These are phyloP conservation scores for Callocephalon fimbriatum DNA, from an alignment of 2,113 vertebrate species.

Conservation along the genomic window DNA sequence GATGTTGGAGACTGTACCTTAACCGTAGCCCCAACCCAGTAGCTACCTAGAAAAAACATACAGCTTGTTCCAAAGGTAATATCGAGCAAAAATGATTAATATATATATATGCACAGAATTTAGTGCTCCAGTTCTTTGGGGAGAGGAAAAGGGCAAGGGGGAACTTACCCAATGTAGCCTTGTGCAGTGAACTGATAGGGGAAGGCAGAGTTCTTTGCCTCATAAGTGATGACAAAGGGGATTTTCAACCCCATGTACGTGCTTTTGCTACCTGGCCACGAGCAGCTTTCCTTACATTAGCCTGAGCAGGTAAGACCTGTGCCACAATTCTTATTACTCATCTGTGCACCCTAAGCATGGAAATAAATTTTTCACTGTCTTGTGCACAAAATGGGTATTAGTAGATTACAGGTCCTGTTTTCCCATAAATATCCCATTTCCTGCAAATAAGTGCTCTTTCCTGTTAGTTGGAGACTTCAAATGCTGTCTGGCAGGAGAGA, in stretches of 20 bases:
- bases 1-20: not conserved
- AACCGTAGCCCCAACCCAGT: not conserved
- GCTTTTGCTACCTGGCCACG: not conserved
- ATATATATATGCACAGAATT: not conserved
- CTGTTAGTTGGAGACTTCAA: not conserved
- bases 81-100: not conserved
- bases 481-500: not conserved
- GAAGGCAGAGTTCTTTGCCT: not conserved
- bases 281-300: not conserved
- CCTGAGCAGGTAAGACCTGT: not conserved
- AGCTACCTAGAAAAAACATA: not conserved
- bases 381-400: not conserved
- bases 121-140: not conserved
- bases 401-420: not conserved
- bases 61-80: not conserved
- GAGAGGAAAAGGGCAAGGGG: not conserved
- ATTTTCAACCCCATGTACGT: not conserved
- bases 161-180: rapidly evolving
- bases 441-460: not conserved
- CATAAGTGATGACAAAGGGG: not conserved
- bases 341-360: not conserved
- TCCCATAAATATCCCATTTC: not conserved
- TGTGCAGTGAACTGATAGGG: not conserved
- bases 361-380: not conserved
- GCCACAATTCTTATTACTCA: not conserved